Conservation (phyloP, 1,140 invertebrate genomes). For the Heliothis subflexa region DNA sequence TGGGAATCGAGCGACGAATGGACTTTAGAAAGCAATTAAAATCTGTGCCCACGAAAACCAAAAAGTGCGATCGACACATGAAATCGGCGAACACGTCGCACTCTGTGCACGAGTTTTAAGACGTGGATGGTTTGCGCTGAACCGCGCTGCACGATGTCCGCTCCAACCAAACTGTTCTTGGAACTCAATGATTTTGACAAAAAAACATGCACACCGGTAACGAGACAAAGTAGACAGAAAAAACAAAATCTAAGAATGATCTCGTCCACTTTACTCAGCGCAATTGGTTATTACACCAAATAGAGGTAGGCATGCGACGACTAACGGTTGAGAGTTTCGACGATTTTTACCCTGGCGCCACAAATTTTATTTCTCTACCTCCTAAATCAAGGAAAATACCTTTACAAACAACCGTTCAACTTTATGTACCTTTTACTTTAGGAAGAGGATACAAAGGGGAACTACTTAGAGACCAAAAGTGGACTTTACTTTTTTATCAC, state of each 20-base stretch:
- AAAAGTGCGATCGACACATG: slow-evolving; percentile 76
- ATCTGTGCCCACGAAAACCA: slow-evolving; percentile 72
- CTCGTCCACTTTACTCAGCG: slow-evolving; percentile 19
- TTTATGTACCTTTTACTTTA: slow-evolving; percentile 53
- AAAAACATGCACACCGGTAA: slow-evolving; percentile 61
- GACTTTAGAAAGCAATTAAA: slow-evolving; percentile 84
- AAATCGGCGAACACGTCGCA: slow-evolving; percentile 65
- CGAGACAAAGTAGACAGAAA: slow-evolving; percentile 44
- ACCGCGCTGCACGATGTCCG: slow-evolving; percentile 55
- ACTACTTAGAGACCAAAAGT: slow-evolving; percentile 55
- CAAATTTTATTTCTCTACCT: slow-evolving; percentile 51
- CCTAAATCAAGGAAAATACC: slow-evolving; percentile 52
- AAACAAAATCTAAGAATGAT: slow-evolving; percentile 43
- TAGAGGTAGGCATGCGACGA: not conserved
- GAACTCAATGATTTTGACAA: slow-evolving; percentile 73
- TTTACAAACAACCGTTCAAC: slow-evolving; percentile 58
- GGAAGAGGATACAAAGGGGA: slow-evolving; percentile 63
- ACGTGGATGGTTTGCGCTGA: slow-evolving; percentile 23
- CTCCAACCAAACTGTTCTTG: slow-evolving; percentile 62
- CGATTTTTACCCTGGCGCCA: slow-evolving; percentile 43
- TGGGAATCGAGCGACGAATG: slow-evolving; percentile 82
- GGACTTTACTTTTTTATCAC: slow-evolving; percentile 72
- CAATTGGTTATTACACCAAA: slow-evolving; percentile 44
- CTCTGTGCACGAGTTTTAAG: slow-evolving; percentile 62
- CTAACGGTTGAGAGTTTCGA: slow-evolving; percentile 46